Percentiles rank a stretch among this genome's conserved stretches.
These are phyloP conservation scores for Parapsyche elsis DNA, from an alignment of 1,140 invertebrate species.

Conservation along the genomic window DNA sequence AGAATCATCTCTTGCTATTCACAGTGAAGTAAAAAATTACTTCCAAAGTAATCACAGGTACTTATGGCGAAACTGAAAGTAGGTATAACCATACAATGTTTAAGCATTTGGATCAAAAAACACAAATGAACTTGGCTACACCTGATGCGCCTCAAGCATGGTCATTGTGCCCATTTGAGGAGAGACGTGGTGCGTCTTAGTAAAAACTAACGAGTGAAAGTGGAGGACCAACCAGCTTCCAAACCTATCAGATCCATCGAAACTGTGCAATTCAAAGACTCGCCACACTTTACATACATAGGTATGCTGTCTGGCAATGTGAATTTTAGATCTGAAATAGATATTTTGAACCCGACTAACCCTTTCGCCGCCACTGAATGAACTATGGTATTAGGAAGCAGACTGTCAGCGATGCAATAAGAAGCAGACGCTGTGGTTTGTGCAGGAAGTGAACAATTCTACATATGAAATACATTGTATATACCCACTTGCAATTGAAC, in stretches of 20 bases:
- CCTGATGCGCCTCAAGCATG: constrained; percentile 42
- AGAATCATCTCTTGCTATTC: background rate
- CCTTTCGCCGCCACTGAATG: background rate
- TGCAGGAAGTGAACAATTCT: constrained; percentile 19
- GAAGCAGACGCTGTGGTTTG: background rate
- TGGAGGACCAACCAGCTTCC: background rate
- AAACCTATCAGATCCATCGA: background rate
- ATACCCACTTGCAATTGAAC: background rate
- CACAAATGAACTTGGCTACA: constrained; percentile 5
- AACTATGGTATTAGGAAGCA: background rate
- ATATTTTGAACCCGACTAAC: no score
- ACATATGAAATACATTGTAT: background rate
- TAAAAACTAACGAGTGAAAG: constrained; percentile 31
- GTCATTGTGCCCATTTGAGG: constrained; percentile 36
- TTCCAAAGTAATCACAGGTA: background rate
- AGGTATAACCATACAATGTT: background rate
- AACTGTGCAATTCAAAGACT: background rate
- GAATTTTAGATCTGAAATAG: no score
- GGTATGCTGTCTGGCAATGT: no score
- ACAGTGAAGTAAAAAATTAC: background rate
- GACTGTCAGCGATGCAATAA: background rate
- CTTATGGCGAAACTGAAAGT: constrained; percentile 19
- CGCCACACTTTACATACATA: background rate
- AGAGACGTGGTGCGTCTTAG: constrained; percentile 26
- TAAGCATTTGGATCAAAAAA: background rate